A percentile compares a stretch with the other conserved stretches of the same genome.
phyloP scores from a whole-genome alignment of 53 echinoderm and acorn worm species.

The Crossaster papposus region DNA sequence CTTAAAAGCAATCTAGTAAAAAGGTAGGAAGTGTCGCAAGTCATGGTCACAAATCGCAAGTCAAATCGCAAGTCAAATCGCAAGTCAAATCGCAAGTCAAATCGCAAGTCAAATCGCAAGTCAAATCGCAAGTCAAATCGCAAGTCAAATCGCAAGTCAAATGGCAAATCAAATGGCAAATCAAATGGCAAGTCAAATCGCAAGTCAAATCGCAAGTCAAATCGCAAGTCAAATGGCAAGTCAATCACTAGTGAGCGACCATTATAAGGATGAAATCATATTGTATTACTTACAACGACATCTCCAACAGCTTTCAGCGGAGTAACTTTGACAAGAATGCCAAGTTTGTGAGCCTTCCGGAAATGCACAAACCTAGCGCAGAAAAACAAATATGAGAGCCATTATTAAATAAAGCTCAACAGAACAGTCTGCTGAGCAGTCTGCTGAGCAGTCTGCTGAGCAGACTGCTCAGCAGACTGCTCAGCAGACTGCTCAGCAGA shows the following conservation, averaged over 20 bases:
- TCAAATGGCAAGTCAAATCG: too few relatives aligned
- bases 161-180: neutral
- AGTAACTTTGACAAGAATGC: constrained; percentile 85
- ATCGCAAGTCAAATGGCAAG: neutral
- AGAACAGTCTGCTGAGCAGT: too few relatives aligned
- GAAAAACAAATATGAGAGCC: neutral
- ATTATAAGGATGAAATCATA: neutral
- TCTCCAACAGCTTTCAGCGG: constrained; percentile 77
- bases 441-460: too few relatives aligned
- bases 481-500: too few relatives aligned
- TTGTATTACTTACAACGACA: constrained; percentile 80
- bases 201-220: too few relatives aligned
- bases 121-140: too few relatives aligned
- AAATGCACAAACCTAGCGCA: constrained; percentile 81
- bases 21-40: neutral
- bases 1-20: constrained; percentile 76
- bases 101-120: too few relatives aligned
- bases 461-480: too few relatives aligned
- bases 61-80: too few relatives aligned
- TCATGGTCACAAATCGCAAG: too few relatives aligned
- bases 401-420: too few relatives aligned
- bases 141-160: too few relatives aligned
- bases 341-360: constrained; percentile 92
- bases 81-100: neutral
- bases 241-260: neutral